Percentiles rank a stretch among this genome's conserved stretches.
phyloP scores from a whole-genome alignment of 2,888 invertebrate genomes.

The Diadromus collaris region DNA sequence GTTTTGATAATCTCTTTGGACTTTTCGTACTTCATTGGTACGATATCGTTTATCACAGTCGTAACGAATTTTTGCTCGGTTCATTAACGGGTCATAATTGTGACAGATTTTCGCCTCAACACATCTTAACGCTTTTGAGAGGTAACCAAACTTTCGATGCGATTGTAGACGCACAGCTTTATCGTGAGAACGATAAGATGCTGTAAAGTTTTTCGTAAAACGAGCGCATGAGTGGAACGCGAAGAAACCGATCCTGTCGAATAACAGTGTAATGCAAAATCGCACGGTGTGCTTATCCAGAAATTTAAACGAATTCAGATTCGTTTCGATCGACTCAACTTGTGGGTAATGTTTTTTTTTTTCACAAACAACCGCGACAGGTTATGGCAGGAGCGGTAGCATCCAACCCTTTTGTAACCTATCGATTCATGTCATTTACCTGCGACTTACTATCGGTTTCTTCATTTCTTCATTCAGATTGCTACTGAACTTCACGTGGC shows the following conservation, averaged over 20 bases:
- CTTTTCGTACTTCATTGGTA: constrained; percentile 13
- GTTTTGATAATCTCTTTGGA: constrained; percentile 1
- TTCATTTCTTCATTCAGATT: constrained; percentile 4
- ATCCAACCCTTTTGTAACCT: background rate
- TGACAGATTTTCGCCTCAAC: constrained; percentile 11
- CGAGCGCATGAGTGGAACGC: background rate
- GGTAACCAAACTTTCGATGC: constrained; percentile 36
- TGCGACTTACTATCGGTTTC: background rate
- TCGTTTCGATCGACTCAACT: background rate
- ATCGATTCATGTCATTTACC: background rate
- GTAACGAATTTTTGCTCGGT: background rate
- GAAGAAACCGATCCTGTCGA: background rate
- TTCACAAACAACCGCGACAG: constrained; percentile 7
- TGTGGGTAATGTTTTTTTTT: constrained; percentile 20
- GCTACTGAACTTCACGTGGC: background rate
- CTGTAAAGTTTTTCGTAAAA: background rate
- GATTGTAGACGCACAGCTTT: background rate
- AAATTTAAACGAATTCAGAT: background rate
- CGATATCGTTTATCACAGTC: constrained; percentile 18
- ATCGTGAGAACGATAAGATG: background rate
- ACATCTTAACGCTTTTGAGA: background rate
- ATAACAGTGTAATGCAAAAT: background rate
- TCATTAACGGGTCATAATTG: constrained; percentile 18
- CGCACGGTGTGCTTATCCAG: background rate
- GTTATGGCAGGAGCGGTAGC: constrained; percentile 21